These are phyloP conservation scores for Muschampia plurimacula DNA, from an alignment of 2,888 invertebrate species.

Conservation along the genomic window DNA sequence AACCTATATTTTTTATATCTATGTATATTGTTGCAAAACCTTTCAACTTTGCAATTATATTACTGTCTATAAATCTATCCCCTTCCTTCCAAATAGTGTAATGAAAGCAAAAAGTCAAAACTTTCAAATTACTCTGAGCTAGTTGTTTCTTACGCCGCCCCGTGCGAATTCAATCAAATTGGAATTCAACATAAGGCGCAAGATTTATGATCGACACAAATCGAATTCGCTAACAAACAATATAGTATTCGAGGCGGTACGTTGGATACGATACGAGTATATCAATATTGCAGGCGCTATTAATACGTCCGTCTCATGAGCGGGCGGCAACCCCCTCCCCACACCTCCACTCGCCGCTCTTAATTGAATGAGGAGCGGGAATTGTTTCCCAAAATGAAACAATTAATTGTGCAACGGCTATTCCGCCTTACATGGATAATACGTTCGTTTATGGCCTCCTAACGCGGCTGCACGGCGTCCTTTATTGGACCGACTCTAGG, in stretches of 20 bases:
- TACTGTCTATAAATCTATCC: conserved; percentile 17
- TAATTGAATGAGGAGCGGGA: conserved; percentile 86
- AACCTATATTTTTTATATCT: too few species aligned
- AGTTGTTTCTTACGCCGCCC: conserved; percentile 61
- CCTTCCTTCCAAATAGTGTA: conserved; percentile 26
- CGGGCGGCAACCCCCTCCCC: conserved; percentile 64
- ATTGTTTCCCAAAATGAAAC: conserved; percentile 86
- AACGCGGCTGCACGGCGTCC: conserved; percentile 85
- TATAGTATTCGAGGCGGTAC: conserved; percentile 83
- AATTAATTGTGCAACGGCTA: conserved; percentile 86
- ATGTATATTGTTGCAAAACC: background rate
- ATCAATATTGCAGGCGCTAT: conserved; percentile 86
- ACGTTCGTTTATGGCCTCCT: conserved; percentile 85
- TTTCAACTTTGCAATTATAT: conserved; percentile 4
- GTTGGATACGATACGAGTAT: conserved; percentile 82
- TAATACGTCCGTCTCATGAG: conserved; percentile 86
- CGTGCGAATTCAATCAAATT: conserved; percentile 79
- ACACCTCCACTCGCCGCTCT: conserved; percentile 81
- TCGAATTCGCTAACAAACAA: conserved; percentile 85
- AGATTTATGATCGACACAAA: conserved; percentile 86
- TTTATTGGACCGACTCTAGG: conserved; percentile 84
- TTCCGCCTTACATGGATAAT: conserved; percentile 86
- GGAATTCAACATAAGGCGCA: conserved; percentile 84
- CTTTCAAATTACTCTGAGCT: conserved; percentile 45
- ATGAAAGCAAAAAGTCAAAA: conserved; percentile 35